A percentile compares a stretch with the other conserved stretches of the same genome.
Evolutionary conservation across 2,888 invertebrate species (phyloP).

Genomic region (Physocephala rufipes): DNA sequence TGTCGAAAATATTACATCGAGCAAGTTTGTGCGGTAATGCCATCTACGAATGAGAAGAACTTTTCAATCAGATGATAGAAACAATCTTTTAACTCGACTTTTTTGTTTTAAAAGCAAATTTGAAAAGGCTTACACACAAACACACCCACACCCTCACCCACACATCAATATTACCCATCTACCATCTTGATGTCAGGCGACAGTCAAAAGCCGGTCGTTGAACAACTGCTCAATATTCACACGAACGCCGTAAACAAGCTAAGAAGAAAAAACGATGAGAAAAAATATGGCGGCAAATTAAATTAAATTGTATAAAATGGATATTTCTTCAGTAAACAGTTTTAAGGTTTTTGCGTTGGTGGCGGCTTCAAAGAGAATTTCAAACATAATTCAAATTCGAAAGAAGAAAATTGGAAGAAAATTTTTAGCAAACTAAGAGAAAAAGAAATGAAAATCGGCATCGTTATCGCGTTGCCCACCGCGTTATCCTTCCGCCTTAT

Average conservation of each 20-base stretch:
- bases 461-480: not conserved
- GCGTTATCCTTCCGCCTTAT: too few relatives aligned
- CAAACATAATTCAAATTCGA: too few relatives aligned
- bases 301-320: constrained; percentile 13
- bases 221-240: not conserved
- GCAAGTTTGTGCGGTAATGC: too few relatives aligned
- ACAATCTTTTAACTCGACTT: constrained; percentile 12
- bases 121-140: not conserved
- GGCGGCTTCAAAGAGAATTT: constrained; percentile 30
- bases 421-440: constrained; percentile 7
- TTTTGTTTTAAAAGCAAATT: not conserved
- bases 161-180: too few relatives aligned
- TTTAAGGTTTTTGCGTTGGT: constrained; percentile 2
- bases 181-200: not conserved
- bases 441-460: not conserved
- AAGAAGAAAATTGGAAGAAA: constrained; percentile 21
- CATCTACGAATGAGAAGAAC: not conserved
- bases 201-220: not conserved
- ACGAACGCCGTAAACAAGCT: not conserved
- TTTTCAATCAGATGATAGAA: constrained; percentile 21
- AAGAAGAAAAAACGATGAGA: not conserved
- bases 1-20: not conserved
- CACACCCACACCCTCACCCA: constrained; percentile 6
- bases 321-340: not conserved
- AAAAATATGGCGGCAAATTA: constrained; percentile 27